Conservation (phyloP, 2,888 invertebrate genomes). For the Agrotis puta region DNA sequence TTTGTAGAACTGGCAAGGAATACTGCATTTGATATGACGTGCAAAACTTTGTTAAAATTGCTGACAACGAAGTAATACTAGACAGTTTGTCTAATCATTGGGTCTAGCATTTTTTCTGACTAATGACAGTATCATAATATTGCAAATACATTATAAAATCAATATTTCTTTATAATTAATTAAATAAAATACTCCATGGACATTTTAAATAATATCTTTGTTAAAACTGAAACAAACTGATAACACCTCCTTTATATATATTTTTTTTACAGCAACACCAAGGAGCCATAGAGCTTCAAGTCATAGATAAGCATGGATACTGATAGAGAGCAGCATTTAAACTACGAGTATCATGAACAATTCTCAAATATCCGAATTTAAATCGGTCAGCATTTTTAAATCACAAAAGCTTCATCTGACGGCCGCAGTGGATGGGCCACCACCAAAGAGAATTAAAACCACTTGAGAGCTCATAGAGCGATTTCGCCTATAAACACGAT, state of each 20-base stretch:
- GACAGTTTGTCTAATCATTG: too few relatives aligned
- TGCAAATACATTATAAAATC: background rate
- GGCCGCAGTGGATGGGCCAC: constrained; percentile 13
- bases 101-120: background rate
- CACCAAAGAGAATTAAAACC: too few relatives aligned
- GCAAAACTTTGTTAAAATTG: background rate
- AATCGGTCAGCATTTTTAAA: background rate
- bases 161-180: background rate
- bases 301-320: background rate
- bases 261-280: too few relatives aligned
- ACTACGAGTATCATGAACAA: background rate
- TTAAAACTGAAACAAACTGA: background rate
- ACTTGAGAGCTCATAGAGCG: too few relatives aligned
- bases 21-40: background rate
- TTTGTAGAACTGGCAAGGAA: background rate
- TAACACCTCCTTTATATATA: too few relatives aligned
- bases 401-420: constrained; percentile 7
- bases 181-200: background rate
- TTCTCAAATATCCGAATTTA: too few relatives aligned
- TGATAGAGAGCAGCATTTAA: background rate
- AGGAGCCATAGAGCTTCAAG: background rate
- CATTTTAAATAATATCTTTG: background rate
- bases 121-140: background rate
- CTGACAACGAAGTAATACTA: background rate
- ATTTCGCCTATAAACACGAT: too few relatives aligned